phyloP scores from a whole-genome alignment of 92 coral and sea anemone species.

The Muricea muricata region DNA sequence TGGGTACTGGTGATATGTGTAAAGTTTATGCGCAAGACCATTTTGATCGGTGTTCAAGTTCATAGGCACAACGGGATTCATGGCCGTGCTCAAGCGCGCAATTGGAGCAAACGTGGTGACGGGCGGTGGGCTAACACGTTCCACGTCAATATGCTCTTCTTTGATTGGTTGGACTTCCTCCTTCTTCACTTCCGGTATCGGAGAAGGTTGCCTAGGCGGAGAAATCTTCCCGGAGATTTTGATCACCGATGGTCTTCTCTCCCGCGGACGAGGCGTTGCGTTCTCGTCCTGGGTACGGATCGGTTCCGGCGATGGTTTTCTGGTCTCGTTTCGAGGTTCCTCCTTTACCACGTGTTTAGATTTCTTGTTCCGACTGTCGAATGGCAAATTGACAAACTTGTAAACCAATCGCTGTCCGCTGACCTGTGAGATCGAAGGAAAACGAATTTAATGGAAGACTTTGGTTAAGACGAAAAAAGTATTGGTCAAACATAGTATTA shows the following conservation, averaged over 20 bases:
- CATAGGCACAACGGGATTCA: conserved; percentile 8
- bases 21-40: conserved; percentile 13
- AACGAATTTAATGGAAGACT: not conserved
- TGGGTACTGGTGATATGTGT: conserved; percentile 31
- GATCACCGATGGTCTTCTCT: conserved; percentile 44
- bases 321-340: conserved; percentile 14
- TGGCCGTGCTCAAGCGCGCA: not conserved
- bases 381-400: conserved; percentile 96
- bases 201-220: conserved; percentile 26
- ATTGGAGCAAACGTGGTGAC: not conserved
- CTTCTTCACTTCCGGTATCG: conserved; percentile 20
- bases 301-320: not conserved
- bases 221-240: conserved; percentile 34
- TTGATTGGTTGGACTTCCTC: conserved; percentile 7
- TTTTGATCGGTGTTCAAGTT: conserved; percentile 2
- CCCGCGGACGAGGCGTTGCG: not conserved
- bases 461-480: no score
- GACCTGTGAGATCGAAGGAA: conserved; percentile 62
- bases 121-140: conserved; percentile 20
- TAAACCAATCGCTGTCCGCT: conserved; percentile 97
- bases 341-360: conserved; percentile 12
- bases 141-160: conserved; percentile 35
- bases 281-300: conserved; percentile 20
- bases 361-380: conserved; percentile 46
- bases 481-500: no score